Evolutionary conservation across 2,113 vertebrate species (phyloP).

Genomic region (Piprites chloris): DNA sequence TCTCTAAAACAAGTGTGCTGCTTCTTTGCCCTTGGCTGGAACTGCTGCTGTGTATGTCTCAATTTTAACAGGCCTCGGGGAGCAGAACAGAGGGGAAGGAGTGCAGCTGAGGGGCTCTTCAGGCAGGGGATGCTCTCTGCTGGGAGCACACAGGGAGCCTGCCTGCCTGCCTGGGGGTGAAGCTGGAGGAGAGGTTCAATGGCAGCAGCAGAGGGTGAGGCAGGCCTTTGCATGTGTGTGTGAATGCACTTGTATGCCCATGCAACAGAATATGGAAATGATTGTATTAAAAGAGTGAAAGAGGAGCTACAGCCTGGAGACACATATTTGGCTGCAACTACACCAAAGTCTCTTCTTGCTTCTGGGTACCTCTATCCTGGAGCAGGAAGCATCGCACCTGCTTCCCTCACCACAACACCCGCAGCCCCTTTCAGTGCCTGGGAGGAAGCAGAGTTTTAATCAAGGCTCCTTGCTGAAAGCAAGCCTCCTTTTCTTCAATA

Average conservation of each 20-base stretch:
- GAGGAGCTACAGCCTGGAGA: neutral
- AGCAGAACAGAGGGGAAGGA: neutral
- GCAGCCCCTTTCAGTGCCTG: neutral
- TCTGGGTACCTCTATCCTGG: neutral
- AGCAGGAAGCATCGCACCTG: fast-evolving
- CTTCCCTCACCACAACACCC: neutral
- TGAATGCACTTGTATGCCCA: fast-evolving
- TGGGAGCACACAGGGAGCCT: fast-evolving
- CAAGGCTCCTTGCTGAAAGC: neutral
- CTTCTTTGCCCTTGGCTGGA: neutral
- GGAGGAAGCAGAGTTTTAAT: neutral
- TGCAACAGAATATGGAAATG: neutral
- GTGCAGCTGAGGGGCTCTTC: neutral
- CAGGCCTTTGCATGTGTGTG: neutral
- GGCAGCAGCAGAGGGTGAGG: neutral
- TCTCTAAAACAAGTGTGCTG: neutral
- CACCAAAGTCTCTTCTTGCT: neutral
- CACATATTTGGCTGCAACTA: neutral
- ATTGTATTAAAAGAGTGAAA: neutral
- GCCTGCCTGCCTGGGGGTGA: neutral
- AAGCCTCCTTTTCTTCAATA: neutral
- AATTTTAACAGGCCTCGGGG: neutral
- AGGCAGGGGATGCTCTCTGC: neutral
- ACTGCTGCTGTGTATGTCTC: neutral
- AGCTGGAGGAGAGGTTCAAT: neutral